Base-by-base conservation (phyloP, 2,797 vertebrate species). In the Emydoidea blandingii region DNA sequence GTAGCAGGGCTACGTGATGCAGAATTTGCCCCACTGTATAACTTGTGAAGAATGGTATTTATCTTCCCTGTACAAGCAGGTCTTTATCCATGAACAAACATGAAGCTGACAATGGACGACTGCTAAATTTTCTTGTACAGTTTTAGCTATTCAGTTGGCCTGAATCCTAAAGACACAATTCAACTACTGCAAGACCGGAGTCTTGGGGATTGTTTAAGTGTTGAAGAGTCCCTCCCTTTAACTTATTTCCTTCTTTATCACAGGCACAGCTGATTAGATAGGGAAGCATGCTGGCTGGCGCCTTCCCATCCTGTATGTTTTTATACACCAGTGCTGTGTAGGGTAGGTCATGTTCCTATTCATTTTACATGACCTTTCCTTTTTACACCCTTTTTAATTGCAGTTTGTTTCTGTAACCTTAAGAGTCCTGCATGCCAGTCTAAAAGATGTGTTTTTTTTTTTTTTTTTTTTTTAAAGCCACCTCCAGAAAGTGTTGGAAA, bases 221-320 rank as follows among this genome's bases (percentile, higher is more conserved):
- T 95, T 97, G 92, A 95, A 90, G 87, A 91, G 93, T 98, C 88
- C 97, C 96, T 98, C 96, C 97, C 92, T 95, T 76, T 93, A 72
- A 94, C 96, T 94, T 92, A 96, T 97, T 98, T 98, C 98, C 98
- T 98, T 95, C 94, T 92, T 97, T 97, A 97, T 98, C 97, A 96
- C 94, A 96, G 90, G 92, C 93, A n/a, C 85, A 91, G 95, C 91
- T 97, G 98, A 98, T 98, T 98, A 98, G 98, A 98, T 97, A 98
- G 96, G 90, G 97, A 97, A 95, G 86, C 95, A 83, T 91, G 90
- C 94, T 95, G 90, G 90, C 95, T 95, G 98, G 98, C 96, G 98
- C 97, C 97, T 97, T 97, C 97, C 97, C 97, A 98, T 98, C 98
- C 97, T 93, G 79, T 95, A 96, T 94, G 92, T 97, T 95, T 96